Evolutionary conservation across 1,140 invertebrate genomes (phyloP).

Genomic region (Drosophila orosa): DNA sequence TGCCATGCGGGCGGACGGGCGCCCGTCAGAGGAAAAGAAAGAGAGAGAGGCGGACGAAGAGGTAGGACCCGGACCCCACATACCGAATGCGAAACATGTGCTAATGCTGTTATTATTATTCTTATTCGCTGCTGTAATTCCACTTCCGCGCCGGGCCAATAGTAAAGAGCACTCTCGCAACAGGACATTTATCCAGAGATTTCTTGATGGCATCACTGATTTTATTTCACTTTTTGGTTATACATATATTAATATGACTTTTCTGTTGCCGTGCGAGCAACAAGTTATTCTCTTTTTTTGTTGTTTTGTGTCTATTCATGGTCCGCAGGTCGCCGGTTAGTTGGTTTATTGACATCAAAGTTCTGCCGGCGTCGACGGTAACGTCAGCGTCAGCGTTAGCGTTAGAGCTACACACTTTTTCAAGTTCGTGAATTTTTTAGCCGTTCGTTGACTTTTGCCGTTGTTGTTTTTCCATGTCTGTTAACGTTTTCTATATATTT

Average conservation of each 20-base stretch:
- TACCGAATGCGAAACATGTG: conserved; percentile 48
- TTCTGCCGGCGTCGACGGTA: conserved; percentile 39
- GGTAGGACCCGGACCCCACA: conserved; percentile 11
- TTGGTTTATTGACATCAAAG: conserved; percentile 79
- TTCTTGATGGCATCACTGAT: conserved; percentile 21
- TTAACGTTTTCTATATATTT: conserved; percentile 66
- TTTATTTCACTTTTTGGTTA: conserved; percentile 28
- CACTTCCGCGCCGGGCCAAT: conserved; percentile 22
- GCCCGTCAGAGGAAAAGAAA: conserved; percentile 2
- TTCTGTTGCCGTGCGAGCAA: conserved; percentile 32
- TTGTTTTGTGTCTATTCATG: conserved; percentile 60
- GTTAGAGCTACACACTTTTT: conserved; percentile 60
- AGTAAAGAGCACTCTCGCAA: conserved; percentile 3
- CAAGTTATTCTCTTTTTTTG: conserved; percentile 35
- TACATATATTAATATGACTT: conserved; percentile 14
- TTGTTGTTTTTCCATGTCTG: conserved; percentile 48
- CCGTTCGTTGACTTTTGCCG: conserved; percentile 77
- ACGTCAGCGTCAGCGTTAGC: conserved; percentile 21
- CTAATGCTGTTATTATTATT: conserved; percentile 43
- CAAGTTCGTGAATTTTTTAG: conserved; percentile 82
- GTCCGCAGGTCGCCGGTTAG: conserved; percentile 71
- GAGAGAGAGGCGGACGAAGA: background rate
- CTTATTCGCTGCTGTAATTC: conserved; percentile 12
- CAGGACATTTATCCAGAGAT: conserved; percentile 45
- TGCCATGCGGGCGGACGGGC: conserved; percentile 49